phyloP scores from a whole-genome alignment of 2,113 vertebrate species.

The Scytalopus superciliaris region DNA sequence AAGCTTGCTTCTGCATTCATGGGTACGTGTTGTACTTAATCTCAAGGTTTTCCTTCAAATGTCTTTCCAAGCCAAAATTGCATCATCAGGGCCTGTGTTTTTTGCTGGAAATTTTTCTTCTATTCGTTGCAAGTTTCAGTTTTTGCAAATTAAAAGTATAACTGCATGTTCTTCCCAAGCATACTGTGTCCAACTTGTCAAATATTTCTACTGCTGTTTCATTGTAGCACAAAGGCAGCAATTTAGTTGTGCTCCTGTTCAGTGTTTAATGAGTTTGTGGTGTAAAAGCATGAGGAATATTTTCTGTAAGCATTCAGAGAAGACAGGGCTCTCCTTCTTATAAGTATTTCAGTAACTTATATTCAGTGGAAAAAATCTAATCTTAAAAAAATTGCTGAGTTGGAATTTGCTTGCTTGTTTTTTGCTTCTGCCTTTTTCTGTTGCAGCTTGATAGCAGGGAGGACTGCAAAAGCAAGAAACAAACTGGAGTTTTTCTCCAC shows the following conservation, averaged over 20 bases:
- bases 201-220: background rate
- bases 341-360: background rate
- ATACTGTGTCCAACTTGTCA: background rate
- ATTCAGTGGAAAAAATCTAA: background rate
- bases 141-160: background rate
- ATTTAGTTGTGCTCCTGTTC: background rate
- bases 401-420: background rate
- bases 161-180: background rate
- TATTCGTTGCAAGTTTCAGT: background rate
- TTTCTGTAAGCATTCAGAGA: background rate
- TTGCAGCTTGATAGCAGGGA: background rate
- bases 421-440: background rate
- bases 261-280: background rate
- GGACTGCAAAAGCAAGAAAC: background rate
- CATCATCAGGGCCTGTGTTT: background rate
- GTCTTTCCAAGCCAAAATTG: background rate
- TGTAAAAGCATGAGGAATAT: background rate
- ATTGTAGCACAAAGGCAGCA: background rate
- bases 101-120: background rate
- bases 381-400: background rate
- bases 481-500: background rate
- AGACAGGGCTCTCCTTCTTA: background rate
- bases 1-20: background rate
- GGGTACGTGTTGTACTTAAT: background rate
- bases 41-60: background rate